Evolutionary conservation across 2,797 vertebrate species (phyloP), one percentile per base, ranked within the genome.

Genomic region (Salarias fasciatus): DNA sequence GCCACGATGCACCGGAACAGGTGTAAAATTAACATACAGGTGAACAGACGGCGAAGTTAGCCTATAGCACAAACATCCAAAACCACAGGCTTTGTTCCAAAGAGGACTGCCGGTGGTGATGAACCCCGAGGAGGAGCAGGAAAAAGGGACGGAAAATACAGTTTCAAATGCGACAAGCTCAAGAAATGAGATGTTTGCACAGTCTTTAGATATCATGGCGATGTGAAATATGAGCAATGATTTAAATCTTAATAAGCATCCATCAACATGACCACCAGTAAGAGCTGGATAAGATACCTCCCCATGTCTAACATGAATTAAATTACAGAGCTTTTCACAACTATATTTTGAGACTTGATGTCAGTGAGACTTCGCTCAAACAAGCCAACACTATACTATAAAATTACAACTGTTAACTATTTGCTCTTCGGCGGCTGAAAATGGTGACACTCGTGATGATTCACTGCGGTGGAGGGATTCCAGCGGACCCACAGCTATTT

Each of bases 381-480:
- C 44, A 3, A 62, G 48, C 41, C 8, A 13, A 64, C 30, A 31
- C 55, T 42, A 8, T 57, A 42, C 62, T 62, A 11, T 38, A 38
- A 57, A 77, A 70, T 53, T 41, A 80, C 49, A 66, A 77, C 52
- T 49, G 54, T 63, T 63, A 64, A 59, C 48, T 57, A 59, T 66
- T 63, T 67, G 53, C 40, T 73, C n/a, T 43, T 62, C 36, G 45
- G 40, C 40, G 4, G 40, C 54, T 70, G 43, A 72, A 72, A 73
- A 75, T 12, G 58, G 58, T 66, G 66, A 63, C 62, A 73, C 61
- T 72, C 10, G 11, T 41, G 43, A 67, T 88, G 82, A 88, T 57
- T 89, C 79, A 82, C 59, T 60, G 56, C 10, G 45, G 64, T 80
- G 78, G 59, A 79, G 72, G 54, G 78, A 80, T 80, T 86, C 84